Conservation (phyloP, 2,888 invertebrate species). For the Hirtodrosophila histrioides region DNA sequence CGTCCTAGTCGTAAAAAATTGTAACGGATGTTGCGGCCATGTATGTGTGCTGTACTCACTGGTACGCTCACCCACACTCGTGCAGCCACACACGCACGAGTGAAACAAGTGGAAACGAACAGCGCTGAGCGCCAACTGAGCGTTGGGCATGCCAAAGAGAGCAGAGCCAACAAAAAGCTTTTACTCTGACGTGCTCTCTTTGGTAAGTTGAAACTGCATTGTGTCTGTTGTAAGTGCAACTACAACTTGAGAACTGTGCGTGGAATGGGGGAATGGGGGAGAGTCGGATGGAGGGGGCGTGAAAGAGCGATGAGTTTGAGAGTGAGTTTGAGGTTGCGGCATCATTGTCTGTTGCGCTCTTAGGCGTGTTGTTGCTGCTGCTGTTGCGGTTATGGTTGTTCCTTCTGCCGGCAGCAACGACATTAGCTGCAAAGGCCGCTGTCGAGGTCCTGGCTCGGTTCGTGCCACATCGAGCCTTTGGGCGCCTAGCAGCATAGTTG, state of each 20-base stretch:
- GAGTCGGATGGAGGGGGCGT: not conserved
- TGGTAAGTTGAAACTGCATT: conserved; percentile 63
- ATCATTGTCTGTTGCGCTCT: conserved; percentile 55
- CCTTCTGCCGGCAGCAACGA: conserved; percentile 44
- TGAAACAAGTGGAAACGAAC: conserved; percentile 76
- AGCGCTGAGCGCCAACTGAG: conserved; percentile 34
- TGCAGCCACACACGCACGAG: conserved; percentile 3
- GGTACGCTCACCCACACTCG: conserved; percentile 17
- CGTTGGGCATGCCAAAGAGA: conserved; percentile 6
- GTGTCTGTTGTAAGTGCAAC: conserved; percentile 44
- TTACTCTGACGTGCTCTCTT: conserved; percentile 56
- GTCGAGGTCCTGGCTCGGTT: conserved; percentile 16
- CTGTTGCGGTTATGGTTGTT: conserved; percentile 64
- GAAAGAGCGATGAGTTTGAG: conserved; percentile 8
- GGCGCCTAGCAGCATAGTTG: conserved; percentile 17
- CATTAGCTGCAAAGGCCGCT: conserved; percentile 47
- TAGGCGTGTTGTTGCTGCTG: conserved; percentile 29
- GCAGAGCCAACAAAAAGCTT: conserved; percentile 50
- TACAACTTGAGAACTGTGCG: conserved; percentile 15
- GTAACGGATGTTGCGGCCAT: conserved; percentile 79
- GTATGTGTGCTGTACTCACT: conserved; percentile 50
- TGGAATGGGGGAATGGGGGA: not conserved
- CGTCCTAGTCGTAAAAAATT: conserved; percentile 75
- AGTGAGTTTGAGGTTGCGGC: conserved; percentile 36
- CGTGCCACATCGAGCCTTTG: conserved; percentile 24